These are phyloP conservation scores for Teinopalpus imperialis DNA, from an alignment of 2,888 invertebrate species.

Conservation along the genomic window DNA sequence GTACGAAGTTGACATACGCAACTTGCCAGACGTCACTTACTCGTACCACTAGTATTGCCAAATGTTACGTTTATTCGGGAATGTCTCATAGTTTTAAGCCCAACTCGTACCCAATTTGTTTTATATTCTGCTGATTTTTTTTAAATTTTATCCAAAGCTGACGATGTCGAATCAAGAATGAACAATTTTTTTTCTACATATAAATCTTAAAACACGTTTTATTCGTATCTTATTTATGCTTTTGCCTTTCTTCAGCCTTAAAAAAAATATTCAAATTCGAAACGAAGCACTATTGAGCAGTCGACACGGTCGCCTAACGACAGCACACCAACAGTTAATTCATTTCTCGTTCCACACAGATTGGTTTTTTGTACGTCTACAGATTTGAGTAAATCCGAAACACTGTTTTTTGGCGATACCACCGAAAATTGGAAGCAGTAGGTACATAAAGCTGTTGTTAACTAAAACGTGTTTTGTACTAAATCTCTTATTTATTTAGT, in stretches of 20 bases:
- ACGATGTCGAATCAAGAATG: too few species aligned
- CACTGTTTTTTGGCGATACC: constrained; percentile 29
- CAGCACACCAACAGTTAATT: constrained; percentile 37
- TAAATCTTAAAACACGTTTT: background rate
- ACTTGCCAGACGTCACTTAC: constrained; percentile 30
- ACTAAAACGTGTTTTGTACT: constrained; percentile 18
- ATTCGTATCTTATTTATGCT: background rate
- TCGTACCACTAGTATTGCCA: constrained; percentile 22
- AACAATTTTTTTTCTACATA: too few species aligned
- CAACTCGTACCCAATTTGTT: too few species aligned
- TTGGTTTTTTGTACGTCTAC: constrained; percentile 40
- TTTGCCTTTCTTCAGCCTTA: background rate
- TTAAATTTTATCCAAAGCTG: too few species aligned
- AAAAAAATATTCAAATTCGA: constrained; percentile 13
- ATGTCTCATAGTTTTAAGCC: background rate
- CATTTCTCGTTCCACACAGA: constrained; percentile 32
- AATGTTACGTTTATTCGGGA: constrained; percentile 3
- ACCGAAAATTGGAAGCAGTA: constrained; percentile 18
- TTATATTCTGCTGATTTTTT: too few species aligned
- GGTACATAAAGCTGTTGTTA: constrained; percentile 21
- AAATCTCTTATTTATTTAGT: constrained; percentile 4
- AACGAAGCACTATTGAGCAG: constrained; percentile 20
- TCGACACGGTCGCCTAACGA: constrained; percentile 39
- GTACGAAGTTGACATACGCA: constrained; percentile 42
- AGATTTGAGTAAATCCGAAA: constrained; percentile 38